Base-by-base conservation (phyloP, 2,888 invertebrate species). In the Drosophila melanosoma region DNA sequence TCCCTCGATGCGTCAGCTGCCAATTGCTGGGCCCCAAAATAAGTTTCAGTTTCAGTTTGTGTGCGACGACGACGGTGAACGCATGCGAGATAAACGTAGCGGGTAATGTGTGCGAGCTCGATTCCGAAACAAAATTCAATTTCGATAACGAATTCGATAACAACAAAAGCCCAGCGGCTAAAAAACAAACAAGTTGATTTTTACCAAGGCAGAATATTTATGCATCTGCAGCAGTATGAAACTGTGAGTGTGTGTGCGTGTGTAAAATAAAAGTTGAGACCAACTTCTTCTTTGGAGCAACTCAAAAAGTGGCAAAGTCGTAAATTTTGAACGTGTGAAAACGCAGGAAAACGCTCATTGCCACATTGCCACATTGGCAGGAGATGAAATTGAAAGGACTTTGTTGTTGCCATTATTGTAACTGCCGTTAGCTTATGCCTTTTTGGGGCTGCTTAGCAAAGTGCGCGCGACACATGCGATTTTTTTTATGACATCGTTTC, bases 281-380 rank as follows among this genome's bases (percentile, higher is more conserved):
- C 57, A 75, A 81, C 66, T 62, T 66, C 53, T 58, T 45, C 53
- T 60, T 51, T 20, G 48, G 57, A 56, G 45, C 65, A 58, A 65
- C 54, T 64, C 66, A 70, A 82, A 78, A 77, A 75, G 66, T 63
- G 65, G 53, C 74, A 74, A 57, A 74, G 89, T 88, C 83, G 87
- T 85, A 85, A 88, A 85, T 85, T 85, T 86, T 77, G 79, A 88
- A 88, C 88, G 85, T 85, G 85, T 85, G 85, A 85, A 85, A 88
- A 83, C 81, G 85, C 86, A 85, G 85, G 85, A 85, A 85, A 83
- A 86, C 82, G 63, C 85, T 79, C 83, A 76, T 85, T 85, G 87
- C 75, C 84, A 61, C 72, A 79, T 87, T 86, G 85, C 82, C 85
- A 45, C 23, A 23, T 45, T 45, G 74, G 71, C 68, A 54, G 68